Percentiles rank a stretch among this genome's conserved stretches.
Evolutionary conservation across 2,888 invertebrate species (phyloP).

Genomic region (Hypercompe scribonia): DNA sequence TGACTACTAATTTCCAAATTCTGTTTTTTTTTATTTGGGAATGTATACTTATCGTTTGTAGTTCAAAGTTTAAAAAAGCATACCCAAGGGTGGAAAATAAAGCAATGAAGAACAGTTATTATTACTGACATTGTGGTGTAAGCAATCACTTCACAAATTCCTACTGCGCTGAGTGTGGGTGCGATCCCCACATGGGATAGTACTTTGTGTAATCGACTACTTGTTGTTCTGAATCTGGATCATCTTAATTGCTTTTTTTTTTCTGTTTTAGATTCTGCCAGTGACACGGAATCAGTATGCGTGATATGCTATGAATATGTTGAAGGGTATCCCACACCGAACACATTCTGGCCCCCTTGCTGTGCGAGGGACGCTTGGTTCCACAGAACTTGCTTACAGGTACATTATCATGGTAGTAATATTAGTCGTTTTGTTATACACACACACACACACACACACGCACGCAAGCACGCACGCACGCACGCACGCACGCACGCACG

Average conservation of each 20-base stretch:
- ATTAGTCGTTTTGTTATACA: neutral
- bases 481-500: neutral
- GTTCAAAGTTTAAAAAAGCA: too few relatives aligned
- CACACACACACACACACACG: neutral
- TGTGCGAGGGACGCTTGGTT: constrained; percentile 92
- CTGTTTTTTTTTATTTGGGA: too few relatives aligned
- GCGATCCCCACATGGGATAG: too few relatives aligned
- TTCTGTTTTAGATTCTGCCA: constrained; percentile 22
- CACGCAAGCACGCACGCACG: neutral
- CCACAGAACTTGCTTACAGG: constrained; percentile 91
- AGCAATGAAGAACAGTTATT: too few relatives aligned
- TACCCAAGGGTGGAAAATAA: too few relatives aligned
- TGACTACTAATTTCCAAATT: too few relatives aligned
- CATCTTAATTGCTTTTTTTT: constrained; percentile 9
- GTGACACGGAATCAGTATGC: constrained; percentile 77
- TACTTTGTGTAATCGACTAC: too few relatives aligned
- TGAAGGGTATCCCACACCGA: constrained; percentile 68
- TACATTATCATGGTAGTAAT: constrained; percentile 50
- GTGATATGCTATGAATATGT: constrained; percentile 90
- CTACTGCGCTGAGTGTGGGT: too few relatives aligned
- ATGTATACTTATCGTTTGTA: too few relatives aligned
- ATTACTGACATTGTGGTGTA: too few relatives aligned
- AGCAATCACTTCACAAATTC: too few relatives aligned
- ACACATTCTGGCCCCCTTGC: constrained; percentile 91
- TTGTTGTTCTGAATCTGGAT: too few relatives aligned